phyloP scores from a whole-genome alignment of 30 jellyfish, hydroid and myxozoan genomes.

The Hydra vulgaris region DNA sequence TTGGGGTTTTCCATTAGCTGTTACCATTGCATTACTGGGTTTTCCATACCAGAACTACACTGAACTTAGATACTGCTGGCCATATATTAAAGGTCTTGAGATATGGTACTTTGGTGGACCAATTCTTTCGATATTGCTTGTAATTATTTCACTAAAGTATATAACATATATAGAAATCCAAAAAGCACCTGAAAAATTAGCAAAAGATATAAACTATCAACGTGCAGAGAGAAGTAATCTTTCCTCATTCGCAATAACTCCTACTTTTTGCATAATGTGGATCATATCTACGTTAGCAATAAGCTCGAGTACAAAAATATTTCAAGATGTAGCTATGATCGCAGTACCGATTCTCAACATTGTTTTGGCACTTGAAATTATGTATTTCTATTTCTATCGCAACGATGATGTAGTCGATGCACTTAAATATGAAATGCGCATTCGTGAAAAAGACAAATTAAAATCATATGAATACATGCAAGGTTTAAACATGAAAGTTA shows the following conservation, averaged over 20 bases:
- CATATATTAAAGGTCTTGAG: slow-evolving; percentile 51
- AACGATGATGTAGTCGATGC: slow-evolving; percentile 67
- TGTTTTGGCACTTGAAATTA: slow-evolving; percentile 38
- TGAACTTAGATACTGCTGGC: slow-evolving; percentile 66
- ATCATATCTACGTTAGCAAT: slow-evolving; percentile 55
- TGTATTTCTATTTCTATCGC: slow-evolving; percentile 76
- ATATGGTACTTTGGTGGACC: slow-evolving; percentile 85
- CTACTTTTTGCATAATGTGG: slow-evolving; percentile 60
- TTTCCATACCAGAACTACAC: slow-evolving; percentile 56
- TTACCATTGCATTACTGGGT: slow-evolving; percentile 47
- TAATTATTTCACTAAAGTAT: slow-evolving; percentile 33
- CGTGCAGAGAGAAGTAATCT: slow-evolving; percentile 78
- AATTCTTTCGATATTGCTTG: slow-evolving; percentile 40
- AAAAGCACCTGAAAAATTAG: slow-evolving; percentile 28
- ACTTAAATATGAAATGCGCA: slow-evolving; percentile 5
- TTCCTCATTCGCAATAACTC: slow-evolving; percentile 61
- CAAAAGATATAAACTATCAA: slow-evolving; percentile 74
- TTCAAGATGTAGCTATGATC: slow-evolving; percentile 39
- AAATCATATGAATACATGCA: slow-evolving; percentile 2
- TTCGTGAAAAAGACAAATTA: slow-evolving; percentile 17
- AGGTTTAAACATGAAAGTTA: slow-evolving; percentile 11
- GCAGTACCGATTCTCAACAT: slow-evolving; percentile 51
- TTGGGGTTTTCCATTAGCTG: slow-evolving; percentile 83
- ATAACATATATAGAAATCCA: slow-evolving; percentile 53
- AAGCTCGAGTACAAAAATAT: slow-evolving; percentile 17